Percentiles rank a stretch among this genome's conserved stretches.
phyloP scores from a whole-genome alignment of 2,888 invertebrate species.

The Cremastobaeus sp. region DNA sequence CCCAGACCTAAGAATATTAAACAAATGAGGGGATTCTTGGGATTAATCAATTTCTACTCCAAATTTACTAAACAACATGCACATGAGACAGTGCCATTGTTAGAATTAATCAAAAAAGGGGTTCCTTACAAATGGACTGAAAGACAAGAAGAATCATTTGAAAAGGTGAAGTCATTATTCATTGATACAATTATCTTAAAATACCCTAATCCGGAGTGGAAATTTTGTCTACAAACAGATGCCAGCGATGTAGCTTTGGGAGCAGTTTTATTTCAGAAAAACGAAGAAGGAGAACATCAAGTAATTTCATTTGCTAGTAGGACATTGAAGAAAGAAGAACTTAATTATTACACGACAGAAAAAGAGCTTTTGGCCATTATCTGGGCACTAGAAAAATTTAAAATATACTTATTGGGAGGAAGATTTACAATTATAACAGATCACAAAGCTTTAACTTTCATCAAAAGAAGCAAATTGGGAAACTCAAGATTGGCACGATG shows the following conservation, averaged over 20 bases:
- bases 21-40: conserved; percentile 15
- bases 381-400: conserved; percentile 43
- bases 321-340: neutral
- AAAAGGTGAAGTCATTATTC: neutral
- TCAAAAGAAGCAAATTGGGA: neutral
- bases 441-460: neutral
- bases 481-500: neutral
- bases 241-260: neutral
- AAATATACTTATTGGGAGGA: conserved; percentile 45
- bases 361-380: neutral
- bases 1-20: conserved; percentile 6
- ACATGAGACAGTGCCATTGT: neutral
- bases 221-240: neutral
- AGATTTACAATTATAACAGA: no score
- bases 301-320: neutral
- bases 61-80: conserved; percentile 17
- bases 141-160: neutral
- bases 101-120: neutral
- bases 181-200: neutral
- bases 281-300: neutral
- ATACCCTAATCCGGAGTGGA: neutral
- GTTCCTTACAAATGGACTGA: neutral
- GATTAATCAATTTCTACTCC: conserved; percentile 13
- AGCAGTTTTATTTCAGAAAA: neutral
- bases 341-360: neutral